Evolutionary conservation across 2,888 invertebrate genomes (phyloP), one percentile per base, ranked within the genome.

Genomic region (Callosobruchus maculatus): DNA sequence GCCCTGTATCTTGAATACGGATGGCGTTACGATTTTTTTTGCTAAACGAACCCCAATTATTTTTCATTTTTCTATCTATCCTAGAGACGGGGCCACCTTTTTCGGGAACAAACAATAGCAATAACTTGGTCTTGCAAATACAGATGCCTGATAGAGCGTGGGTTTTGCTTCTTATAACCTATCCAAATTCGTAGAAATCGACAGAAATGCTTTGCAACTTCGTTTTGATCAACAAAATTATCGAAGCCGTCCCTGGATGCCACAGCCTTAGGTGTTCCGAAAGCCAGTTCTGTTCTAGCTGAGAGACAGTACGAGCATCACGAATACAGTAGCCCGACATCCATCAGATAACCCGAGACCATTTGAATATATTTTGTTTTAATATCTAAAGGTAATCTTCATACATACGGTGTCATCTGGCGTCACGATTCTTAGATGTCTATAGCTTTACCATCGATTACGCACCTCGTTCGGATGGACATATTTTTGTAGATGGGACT

Each of bases 341-440:
- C 74, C 78, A 80, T 82, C 81, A 80, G 81, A 82, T 82, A 82
- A 81, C 79, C 73, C 77, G 78, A 77, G 79, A 77, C 76, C 77
- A 80, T 81, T 82, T 81, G 79, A 81, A 82, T 81, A 78, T 79
- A 80, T 81, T 81, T 82, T 82, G 81, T 82, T 81, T 81, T 80
- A 81, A 82, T 81, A 81, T 80, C 81, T 80, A 71, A 72, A 75
- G 76, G 76, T 81, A 79, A 80, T 81, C 78, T 78, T 79, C 79
- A 80, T 80, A 79, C 74, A 74, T 74, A 74, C 75, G 75, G 78
- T 80, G 78, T 77, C 77, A 78, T 78, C 76, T 76, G 76, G 73
- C 75, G 77, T 78, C 80, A 80, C 78, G 78, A 78, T 71, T 77
- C 69, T 71, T 49, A 74, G 68, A 75, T 74, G 74, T 68, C 69